phyloP scores from a whole-genome alignment of 2,797 vertebrate species.

The Danio albolineatus region DNA sequence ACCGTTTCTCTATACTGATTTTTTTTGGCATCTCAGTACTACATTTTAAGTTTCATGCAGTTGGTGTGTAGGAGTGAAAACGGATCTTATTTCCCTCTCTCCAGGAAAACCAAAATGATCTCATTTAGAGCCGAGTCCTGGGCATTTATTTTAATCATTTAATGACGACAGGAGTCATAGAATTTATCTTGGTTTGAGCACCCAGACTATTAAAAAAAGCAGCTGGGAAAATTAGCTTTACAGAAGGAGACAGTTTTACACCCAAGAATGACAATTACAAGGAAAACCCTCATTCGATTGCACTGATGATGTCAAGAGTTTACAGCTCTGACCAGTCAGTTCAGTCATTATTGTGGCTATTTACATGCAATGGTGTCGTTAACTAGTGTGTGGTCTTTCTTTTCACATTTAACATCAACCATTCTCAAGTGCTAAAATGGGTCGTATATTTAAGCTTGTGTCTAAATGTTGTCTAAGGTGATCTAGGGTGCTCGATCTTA shows the following conservation, averaged over 20 bases:
- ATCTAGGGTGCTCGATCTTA: background rate
- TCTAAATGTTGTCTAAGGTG: slow-evolving; percentile 4
- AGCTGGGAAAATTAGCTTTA: slow-evolving; percentile 10
- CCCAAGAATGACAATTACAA: slow-evolving; percentile 1
- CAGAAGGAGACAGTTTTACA: slow-evolving; percentile 39
- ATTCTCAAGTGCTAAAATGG: background rate
- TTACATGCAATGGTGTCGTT: background rate
- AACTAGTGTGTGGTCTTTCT: slow-evolving; percentile 25
- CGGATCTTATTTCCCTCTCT: slow-evolving; percentile 37
- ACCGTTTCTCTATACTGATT: background rate
- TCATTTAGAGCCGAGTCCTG: slow-evolving; percentile 27
- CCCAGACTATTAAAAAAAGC: slow-evolving; percentile 18
- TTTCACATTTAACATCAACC: slow-evolving; percentile 18
- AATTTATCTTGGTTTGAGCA: slow-evolving; percentile 5
- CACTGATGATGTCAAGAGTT: slow-evolving; percentile 43
- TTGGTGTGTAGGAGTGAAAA: slow-evolving; percentile 30
- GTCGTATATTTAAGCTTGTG: background rate
- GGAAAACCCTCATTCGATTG: background rate
- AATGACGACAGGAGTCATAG: slow-evolving; percentile 40
- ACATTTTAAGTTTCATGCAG: slow-evolving; percentile 13
- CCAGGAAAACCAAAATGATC: slow-evolving; percentile 46
- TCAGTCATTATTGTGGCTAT: background rate
- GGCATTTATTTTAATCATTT: slow-evolving; percentile 22
- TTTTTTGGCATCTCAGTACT: slow-evolving; percentile 12
- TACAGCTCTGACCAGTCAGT: slow-evolving; percentile 13